phyloP scores from a whole-genome alignment of 2,113 vertebrate genomes.

The Mionectes macconnelli region DNA sequence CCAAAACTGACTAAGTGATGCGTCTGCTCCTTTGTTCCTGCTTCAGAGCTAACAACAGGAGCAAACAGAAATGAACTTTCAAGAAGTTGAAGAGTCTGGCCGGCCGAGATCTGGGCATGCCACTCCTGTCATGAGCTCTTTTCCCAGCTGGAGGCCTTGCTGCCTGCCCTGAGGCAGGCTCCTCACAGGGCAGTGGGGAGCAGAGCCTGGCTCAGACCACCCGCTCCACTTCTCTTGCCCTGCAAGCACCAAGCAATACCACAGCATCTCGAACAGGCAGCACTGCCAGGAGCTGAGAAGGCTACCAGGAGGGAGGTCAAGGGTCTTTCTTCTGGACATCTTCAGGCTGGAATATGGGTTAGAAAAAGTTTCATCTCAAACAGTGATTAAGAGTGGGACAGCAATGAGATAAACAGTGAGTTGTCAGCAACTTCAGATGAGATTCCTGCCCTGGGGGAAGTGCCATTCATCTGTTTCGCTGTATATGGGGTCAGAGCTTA shows the following conservation, averaged over 20 bases:
- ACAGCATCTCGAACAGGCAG: neutral
- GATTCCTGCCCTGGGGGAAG: constrained; percentile 21
- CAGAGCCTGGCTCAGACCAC: neutral
- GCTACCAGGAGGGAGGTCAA: neutral
- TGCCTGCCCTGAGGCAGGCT: neutral
- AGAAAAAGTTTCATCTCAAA: constrained; percentile 8
- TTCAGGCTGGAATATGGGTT: neutral
- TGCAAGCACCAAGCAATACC: neutral
- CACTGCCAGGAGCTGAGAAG: neutral
- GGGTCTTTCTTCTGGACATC: neutral
- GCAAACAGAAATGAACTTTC: constrained; percentile 12
- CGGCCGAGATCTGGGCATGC: neutral
- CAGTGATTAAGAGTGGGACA: neutral
- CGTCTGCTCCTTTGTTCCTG: constrained; percentile 19
- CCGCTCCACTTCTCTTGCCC: neutral
- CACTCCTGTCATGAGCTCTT: neutral
- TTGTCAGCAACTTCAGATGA: constrained; percentile 46
- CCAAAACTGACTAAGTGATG: constrained; percentile 23
- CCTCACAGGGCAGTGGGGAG: neutral
- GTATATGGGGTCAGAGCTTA: constrained; percentile 17
- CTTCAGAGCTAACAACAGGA: neutral
- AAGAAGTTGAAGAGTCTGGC: neutral
- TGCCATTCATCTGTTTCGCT: neutral
- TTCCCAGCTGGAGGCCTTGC: neutral
- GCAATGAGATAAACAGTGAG: constrained; percentile 10